Evolutionary conservation across 2,888 invertebrate genomes (phyloP).

Genomic region (Acanthopleura granulata): DNA sequence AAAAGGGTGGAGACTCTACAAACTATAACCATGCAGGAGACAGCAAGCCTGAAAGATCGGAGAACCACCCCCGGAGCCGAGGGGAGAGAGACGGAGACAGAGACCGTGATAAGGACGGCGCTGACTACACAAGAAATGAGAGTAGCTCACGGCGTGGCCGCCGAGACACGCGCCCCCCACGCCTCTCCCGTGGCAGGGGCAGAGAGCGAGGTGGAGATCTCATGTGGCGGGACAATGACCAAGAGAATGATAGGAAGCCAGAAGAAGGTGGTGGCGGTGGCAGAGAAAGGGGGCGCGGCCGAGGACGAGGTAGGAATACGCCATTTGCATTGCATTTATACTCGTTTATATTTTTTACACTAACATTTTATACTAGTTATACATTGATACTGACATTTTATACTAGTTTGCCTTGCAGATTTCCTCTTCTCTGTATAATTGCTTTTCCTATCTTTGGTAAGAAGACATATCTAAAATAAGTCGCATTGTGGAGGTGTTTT

Average conservation of each 20-base stretch:
- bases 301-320: slow-evolving; percentile 28
- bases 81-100: slow-evolving; percentile 41
- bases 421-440: no score
- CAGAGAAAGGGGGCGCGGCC: slow-evolving; percentile 31
- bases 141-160: slow-evolving; percentile 44
- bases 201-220: slow-evolving; percentile 2
- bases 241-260: slow-evolving; percentile 20
- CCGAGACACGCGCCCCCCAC: slow-evolving; percentile 55
- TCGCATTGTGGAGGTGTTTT: no score
- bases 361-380: no score
- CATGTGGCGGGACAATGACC: slow-evolving; percentile 14
- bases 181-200: slow-evolving; percentile 37
- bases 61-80: slow-evolving; percentile 31
- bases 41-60: slow-evolving; percentile 38
- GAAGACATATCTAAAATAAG: no score
- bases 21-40: slow-evolving; percentile 4
- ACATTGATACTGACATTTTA: no score
- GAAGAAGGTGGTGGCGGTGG: slow-evolving; percentile 19
- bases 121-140: slow-evolving; percentile 28
- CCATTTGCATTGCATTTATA: no score
- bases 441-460: no score
- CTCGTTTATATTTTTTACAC: no score
- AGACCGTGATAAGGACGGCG: slow-evolving; percentile 17
- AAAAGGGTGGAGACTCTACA: slow-evolving; percentile 24
- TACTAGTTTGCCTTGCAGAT: no score